phyloP scores from a whole-genome alignment of 2,113 vertebrate genomes.

The human (Homo sapiens) region GRCh38 chr13:33117501-33118000 shows the following conservation, averaged over 20 bases:
- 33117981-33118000: not conserved
- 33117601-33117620: not conserved
- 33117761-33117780: not conserved
- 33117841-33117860: not conserved
- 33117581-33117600: not conserved
- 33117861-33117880: not conserved
- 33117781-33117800: not conserved
- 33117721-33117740: not conserved
- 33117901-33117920: not conserved
- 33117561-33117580: not conserved
- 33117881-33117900: not conserved
- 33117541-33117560: constrained; percentile 18
- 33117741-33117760: not conserved
- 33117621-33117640: not conserved
- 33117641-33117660: not conserved
- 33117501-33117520: not conserved
- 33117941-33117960: not conserved
- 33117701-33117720: not conserved
- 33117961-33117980: not conserved
- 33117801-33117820: not conserved
- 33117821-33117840: not conserved
- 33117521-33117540: not conserved
- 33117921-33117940: not conserved
- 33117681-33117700: not conserved
- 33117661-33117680: not conserved